phyloP scores from a whole-genome alignment of 2,113 vertebrate genomes.

The Ceyx cyanopectus region DNA sequence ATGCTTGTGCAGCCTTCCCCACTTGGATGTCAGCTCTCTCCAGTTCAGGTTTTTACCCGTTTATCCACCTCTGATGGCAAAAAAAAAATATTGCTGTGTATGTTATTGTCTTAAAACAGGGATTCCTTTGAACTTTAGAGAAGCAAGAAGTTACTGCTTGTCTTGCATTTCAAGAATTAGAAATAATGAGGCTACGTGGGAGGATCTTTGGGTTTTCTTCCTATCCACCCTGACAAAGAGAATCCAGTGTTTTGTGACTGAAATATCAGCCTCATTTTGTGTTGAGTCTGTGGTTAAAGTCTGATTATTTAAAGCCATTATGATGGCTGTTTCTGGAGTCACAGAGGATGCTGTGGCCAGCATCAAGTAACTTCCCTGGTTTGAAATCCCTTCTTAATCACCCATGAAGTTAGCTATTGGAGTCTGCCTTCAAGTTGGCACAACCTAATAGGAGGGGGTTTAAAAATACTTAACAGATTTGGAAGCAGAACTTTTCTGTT shows the following conservation, averaged over 20 bases:
- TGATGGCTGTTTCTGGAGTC: slow-evolving; percentile 23
- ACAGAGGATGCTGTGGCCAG: slow-evolving; percentile 41
- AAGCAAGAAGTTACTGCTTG: not conserved
- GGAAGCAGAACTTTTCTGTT: slow-evolving; percentile 39
- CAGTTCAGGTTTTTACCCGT: not conserved
- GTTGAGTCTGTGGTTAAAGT: slow-evolving; percentile 18
- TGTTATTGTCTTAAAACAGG: not conserved
- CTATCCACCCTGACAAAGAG: not conserved
- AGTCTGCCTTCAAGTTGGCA: slow-evolving; percentile 32
- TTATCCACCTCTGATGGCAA: not conserved
- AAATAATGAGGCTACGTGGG: not conserved
- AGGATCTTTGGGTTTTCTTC: not conserved
- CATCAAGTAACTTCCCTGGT: slow-evolving; percentile 14
- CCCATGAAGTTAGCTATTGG: slow-evolving; percentile 46
- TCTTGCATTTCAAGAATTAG: not conserved
- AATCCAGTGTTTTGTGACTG: not conserved
- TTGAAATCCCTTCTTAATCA: slow-evolving; percentile 51
- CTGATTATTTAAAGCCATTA: not conserved
- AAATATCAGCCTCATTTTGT: not conserved
- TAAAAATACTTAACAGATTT: slow-evolving; percentile 28
- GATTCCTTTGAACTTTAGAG: not conserved
- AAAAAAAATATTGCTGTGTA: rapidly evolving
- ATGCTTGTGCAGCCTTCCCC: not conserved
- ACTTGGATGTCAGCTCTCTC: not conserved
- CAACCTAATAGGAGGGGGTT: not conserved